These are phyloP conservation scores for Pocillopora verrucosa DNA, from an alignment of 64 coral and sea anemone species.

Conservation along the genomic window DNA sequence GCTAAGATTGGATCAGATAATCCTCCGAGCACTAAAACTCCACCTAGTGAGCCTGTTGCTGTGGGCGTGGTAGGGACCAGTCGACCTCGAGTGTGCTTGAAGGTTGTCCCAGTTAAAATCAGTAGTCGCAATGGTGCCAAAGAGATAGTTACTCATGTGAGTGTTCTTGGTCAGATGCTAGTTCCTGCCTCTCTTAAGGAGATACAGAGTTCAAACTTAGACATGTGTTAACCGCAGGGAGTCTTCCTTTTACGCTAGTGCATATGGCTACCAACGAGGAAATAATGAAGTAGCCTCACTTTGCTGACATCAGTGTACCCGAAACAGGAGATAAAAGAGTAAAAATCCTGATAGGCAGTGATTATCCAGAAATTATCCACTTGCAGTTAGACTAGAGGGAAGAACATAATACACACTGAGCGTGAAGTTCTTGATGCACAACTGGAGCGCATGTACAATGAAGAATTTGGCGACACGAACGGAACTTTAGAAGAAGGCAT, in stretches of 20 bases:
- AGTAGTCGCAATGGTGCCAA: constrained; percentile 1
- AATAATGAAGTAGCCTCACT: constrained; percentile 40
- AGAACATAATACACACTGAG: constrained; percentile 13
- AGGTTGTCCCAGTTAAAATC: too few species aligned
- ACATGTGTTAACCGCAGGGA: constrained; percentile 41
- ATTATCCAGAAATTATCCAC: constrained; percentile 52
- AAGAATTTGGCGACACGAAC: constrained; percentile 26
- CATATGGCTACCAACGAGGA: constrained; percentile 42
- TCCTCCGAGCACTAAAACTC: neutral
- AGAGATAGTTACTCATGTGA: constrained; percentile 34
- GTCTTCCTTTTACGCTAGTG: constrained; percentile 31
- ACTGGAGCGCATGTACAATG: neutral
- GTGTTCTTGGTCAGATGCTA: constrained; percentile 36
- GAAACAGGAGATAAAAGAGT: constrained; percentile 45
- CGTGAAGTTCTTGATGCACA: constrained; percentile 41
- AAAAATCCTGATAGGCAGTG: constrained; percentile 51
- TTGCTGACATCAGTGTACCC: constrained; percentile 21
- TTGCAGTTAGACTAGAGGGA: constrained; percentile 19
- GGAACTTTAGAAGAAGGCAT: neutral
- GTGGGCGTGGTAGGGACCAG: too few species aligned
- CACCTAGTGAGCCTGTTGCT: neutral
- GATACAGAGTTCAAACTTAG: constrained; percentile 30
- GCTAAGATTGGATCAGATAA: neutral
- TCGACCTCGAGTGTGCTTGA: too few species aligned
- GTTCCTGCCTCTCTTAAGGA: constrained; percentile 5